Conservation (phyloP, 2,113 vertebrate genomes). For the Sinocyclocheilus grahami region DNA sequence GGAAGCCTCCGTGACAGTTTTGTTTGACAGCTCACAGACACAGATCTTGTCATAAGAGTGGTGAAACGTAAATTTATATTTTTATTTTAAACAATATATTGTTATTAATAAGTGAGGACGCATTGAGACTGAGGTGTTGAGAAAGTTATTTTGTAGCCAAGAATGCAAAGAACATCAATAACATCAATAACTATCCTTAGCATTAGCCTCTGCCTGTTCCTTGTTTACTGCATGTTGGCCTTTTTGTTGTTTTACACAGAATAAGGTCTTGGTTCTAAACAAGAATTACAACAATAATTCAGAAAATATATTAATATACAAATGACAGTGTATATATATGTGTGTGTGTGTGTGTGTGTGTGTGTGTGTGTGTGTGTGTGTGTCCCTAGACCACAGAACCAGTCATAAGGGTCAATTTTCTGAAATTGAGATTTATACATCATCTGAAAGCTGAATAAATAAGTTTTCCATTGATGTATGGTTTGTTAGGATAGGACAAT, state of each 20-base stretch:
- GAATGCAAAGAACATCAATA: neutral
- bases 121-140: neutral
- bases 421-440: no score
- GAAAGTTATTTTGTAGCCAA: neutral
- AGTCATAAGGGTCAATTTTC: no score
- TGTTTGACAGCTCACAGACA: conserved; percentile 45
- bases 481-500: no score
- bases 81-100: neutral
- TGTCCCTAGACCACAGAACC: no score
- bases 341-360: no score
- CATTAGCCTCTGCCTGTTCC: no score
- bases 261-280: neutral
- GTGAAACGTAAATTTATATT: neutral
- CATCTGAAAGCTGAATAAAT: no score
- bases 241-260: neutral
- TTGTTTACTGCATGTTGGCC: neutral
- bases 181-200: no score
- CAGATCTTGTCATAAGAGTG: neutral
- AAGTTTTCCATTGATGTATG: no score
- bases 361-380: no score
- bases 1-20: conserved; percentile 12
- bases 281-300: neutral
- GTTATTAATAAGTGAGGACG: neutral
- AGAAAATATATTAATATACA: no score
- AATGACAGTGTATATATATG: no score